Evolutionary conservation across 1,140 invertebrate genomes (phyloP), one percentile per base, ranked within the genome.

Genomic region (Popillia japonica): DNA sequence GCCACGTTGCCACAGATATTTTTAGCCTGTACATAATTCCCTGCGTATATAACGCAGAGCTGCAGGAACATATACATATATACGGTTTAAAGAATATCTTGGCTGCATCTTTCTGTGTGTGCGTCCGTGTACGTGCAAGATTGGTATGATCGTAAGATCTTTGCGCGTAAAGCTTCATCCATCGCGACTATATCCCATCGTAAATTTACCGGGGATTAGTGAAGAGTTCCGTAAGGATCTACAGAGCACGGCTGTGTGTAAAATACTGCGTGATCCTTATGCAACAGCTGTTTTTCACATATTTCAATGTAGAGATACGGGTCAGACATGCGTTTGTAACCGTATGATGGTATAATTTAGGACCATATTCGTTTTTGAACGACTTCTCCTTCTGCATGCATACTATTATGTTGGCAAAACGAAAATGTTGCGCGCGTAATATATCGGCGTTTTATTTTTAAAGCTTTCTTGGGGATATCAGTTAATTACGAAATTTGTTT

Each of bases 211-310:
- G 48, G 14, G 48, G 48, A 55, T 55, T 55, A 55, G 48, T 55
- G n/a, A 55, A 55, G 48, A 55, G 48, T 55, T 55, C 14, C 14
- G 48, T 17, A 6, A 17, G 11, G 48, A 55, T 55, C 48, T 2
- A 17, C 17, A n/a, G n/a, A 55, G 48, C 6, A 17, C 10, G 48
- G 6, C 14, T 55, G 48, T 55, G n/a, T 17, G n/a, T 17, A 6
- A 17, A 55, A 55, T 17, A 17, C 14, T n/a, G 17, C 48, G 48
- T 55, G 48, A 55, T 55, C 48, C 14, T 17, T 17, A 55, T 55
- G 17, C 4, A 78, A 72, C 77, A 78, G 77, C 77, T 78, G 77
- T 75, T 78, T 78, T 78, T 78, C 77, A 78, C 77, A 78, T 78
- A 78, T 78, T 73, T 78, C 64, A 40, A 23, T 59, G 68, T 17